These are phyloP conservation scores for Cuniculus paca DNA, from an alignment of 2,797 vertebrate species.

Conservation along the genomic window DNA sequence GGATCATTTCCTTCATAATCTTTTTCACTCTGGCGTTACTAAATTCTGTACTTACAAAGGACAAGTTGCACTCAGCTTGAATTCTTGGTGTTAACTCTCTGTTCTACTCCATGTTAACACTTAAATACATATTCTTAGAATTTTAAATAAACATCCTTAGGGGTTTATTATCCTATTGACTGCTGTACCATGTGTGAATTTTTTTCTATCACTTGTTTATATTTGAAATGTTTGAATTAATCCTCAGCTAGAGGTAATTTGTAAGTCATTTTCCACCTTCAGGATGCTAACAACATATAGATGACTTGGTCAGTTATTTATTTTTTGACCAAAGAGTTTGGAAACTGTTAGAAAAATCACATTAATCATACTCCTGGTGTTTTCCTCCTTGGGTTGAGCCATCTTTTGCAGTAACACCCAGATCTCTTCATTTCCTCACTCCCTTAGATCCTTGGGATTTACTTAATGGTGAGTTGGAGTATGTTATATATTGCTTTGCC, in stretches of 20 bases:
- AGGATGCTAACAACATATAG: not conserved
- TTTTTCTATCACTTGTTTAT: not conserved
- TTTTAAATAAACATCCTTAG: not conserved
- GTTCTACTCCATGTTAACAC: not conserved
- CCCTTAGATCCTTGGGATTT: not conserved
- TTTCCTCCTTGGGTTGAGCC: not conserved
- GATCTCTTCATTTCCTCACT: not conserved
- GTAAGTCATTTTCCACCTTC: slow-evolving; percentile 13
- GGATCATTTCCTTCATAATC: not conserved
- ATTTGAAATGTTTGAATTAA: not conserved
- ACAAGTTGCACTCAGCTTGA: not conserved
- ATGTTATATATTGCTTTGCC: not conserved
- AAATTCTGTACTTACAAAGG: not conserved
- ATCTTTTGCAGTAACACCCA: fast-evolving
- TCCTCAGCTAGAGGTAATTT: not conserved
- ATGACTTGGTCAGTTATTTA: not conserved
- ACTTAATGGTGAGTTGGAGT: not conserved
- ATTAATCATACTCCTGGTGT: not conserved
- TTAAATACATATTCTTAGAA: not conserved
- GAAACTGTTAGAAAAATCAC: not conserved
- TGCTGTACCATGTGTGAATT: not conserved
- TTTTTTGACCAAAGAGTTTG: not conserved
- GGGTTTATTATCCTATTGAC: not conserved
- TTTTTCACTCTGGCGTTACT: not conserved
- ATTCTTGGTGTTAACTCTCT: not conserved